Evolutionary conservation across 2,113 vertebrate species (phyloP), one percentile per base, ranked within the genome.

Genomic region (Malurus alboscapulatus): DNA sequence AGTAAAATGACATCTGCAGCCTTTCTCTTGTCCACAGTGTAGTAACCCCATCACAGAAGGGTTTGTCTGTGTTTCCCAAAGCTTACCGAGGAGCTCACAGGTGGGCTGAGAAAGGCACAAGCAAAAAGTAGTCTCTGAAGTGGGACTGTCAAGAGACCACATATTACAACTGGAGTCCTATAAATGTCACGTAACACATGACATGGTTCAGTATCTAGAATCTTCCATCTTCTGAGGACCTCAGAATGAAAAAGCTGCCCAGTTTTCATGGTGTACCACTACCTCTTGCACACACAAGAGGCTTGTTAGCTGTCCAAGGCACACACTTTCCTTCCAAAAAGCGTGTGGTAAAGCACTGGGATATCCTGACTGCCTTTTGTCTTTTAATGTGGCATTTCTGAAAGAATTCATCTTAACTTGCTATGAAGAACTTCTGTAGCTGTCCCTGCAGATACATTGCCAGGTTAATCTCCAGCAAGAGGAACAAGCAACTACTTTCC

Each of bases 41-140:
- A 8, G 36, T 16, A 27, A 54, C 0, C 0, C n/a, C 18, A 8
- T 29, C 47, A 19, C 3, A 42, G 54, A 34, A 40, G 40, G 42
- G 21, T 18, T 66, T 26, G 13, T 63, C 25, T 84, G 4, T 57
- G 32, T 47, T 82, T 68, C 36, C 54, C n/a, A 51, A 9, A 26
- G 36, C 19, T 38, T 45, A 50, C 36, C 29, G 34, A 79, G 44
- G 54, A 51, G 22, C n/a, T 65, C 36, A 72, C 25, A 76, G 54
- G 34, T 45, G 15, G 57, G 38, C 16, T 53, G 18, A 38, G 40
- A 59, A 87, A 47, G n/a, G 27, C 29, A 45, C 3, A 8, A 66
- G 25, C 20, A 48, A 85, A 88, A 65, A 22, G 8, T 47, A 27
- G 27, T 21, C 62, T 48, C 48, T 15, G 48, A 85, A 55, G 20